Evolutionary conservation across 1,140 invertebrate genomes (phyloP).

Genomic region (Drosophila novamexicana): DNA sequence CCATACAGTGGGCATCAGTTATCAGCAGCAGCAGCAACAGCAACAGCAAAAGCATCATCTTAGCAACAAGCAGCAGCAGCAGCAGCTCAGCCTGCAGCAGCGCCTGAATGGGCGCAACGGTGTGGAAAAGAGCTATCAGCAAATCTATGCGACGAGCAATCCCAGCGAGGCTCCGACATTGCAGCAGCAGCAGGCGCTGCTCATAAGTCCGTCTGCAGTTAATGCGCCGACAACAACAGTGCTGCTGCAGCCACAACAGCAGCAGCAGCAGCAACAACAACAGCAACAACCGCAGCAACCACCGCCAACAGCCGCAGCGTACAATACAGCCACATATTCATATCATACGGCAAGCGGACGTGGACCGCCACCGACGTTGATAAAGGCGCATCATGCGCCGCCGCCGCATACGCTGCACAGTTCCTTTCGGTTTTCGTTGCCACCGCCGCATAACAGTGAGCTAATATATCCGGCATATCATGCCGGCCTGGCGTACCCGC

Average conservation of each 20-base stretch:
- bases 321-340: constrained; percentile 74
- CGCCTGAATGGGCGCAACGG: constrained; percentile 76
- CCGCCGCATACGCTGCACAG: constrained; percentile 80
- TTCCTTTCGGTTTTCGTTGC: constrained; percentile 84
- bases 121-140: constrained; percentile 71
- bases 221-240: constrained; percentile 65
- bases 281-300: constrained; percentile 38
- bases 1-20: constrained; percentile 46
- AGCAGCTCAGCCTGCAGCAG: constrained; percentile 67
- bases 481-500: constrained; percentile 70
- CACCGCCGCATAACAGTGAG: constrained; percentile 78
- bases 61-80: constrained; percentile 69
- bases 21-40: constrained; percentile 40
- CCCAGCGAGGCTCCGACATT: constrained; percentile 58
- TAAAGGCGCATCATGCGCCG: constrained; percentile 84
- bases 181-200: constrained; percentile 56
- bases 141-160: constrained; percentile 65
- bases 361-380: constrained; percentile 61
- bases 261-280: constrained; percentile 32
- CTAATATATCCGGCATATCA: constrained; percentile 84
- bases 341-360: constrained; percentile 82
- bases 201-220: constrained; percentile 64
- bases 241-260: constrained; percentile 44
- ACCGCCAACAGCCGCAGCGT: constrained; percentile 57
- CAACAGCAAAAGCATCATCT: constrained; percentile 75